Conservation (phyloP, 2,113 vertebrate species). For the Neotragus pygmaeus region DNA sequence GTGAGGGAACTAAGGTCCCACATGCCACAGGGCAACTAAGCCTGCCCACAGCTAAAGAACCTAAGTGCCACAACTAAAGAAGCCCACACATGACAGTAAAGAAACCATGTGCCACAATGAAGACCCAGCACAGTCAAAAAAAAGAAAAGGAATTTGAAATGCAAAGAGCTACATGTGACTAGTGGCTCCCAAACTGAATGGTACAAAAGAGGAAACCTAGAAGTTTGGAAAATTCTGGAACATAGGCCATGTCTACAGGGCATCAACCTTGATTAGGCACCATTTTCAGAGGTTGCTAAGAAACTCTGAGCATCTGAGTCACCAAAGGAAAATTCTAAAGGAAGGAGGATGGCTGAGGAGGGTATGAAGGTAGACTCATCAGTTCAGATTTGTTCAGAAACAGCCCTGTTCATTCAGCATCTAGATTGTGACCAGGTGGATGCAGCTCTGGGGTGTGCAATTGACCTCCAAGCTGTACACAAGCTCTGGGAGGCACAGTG, state of each 20-base stretch:
- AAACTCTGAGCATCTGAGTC: not conserved
- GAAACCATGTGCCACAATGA: not conserved
- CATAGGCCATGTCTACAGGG: not conserved
- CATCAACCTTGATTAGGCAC: not conserved
- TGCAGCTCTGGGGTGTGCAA: not conserved
- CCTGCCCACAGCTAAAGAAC: not conserved
- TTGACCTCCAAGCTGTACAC: not conserved
- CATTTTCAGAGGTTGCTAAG: not conserved
- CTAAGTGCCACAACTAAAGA: not conserved
- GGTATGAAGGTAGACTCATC: not conserved
- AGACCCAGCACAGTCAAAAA: not conserved
- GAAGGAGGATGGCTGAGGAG: not conserved
- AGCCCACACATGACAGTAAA: not conserved
- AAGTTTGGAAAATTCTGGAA: not conserved
- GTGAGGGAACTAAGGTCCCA: not conserved
- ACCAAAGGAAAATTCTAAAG: not conserved
- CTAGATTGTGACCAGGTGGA: not conserved
- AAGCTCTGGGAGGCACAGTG: not conserved
- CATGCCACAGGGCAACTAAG: not conserved
- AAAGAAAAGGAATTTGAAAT: not conserved
- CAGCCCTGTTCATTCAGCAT: not conserved
- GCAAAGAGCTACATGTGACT: not conserved
- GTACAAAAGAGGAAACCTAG: not conserved
- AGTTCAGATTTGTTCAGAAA: not conserved
- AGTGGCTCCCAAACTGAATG: not conserved